Conservation (phyloP, 2,888 invertebrate genomes). For the Endomychus coccineus region DNA sequence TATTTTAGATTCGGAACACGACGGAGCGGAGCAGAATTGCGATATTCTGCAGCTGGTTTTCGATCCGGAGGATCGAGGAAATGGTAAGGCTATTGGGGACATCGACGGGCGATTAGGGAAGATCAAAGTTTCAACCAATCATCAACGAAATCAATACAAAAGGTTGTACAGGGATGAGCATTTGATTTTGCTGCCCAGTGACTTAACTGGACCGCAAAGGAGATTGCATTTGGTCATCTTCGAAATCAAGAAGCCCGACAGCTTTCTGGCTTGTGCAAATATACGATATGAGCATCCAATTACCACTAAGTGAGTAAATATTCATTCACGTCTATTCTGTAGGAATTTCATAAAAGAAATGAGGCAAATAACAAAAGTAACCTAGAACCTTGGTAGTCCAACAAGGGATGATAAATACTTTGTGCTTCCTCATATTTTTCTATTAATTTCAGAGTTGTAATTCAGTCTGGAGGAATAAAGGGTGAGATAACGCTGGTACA, state of each 20-base stretch:
- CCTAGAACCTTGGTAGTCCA: background rate
- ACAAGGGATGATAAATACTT: background rate
- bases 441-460: slow-evolving; percentile 51
- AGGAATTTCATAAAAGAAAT: slow-evolving; percentile 1
- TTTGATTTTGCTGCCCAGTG: slow-evolving; percentile 62
- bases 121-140: slow-evolving; percentile 59
- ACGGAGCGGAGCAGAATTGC: slow-evolving; percentile 68
- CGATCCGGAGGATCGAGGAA: slow-evolving; percentile 64
- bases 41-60: slow-evolving; percentile 78
- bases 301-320: slow-evolving; percentile 61
- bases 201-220: slow-evolving; percentile 67
- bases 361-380: background rate
- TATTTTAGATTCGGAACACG: slow-evolving; percentile 68
- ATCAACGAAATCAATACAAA: slow-evolving; percentile 47
- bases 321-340: no score
- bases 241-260: slow-evolving; percentile 67
- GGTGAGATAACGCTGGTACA: slow-evolving; percentile 74
- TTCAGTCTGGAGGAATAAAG: slow-evolving; percentile 71
- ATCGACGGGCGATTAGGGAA: slow-evolving; percentile 69
- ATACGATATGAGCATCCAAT: slow-evolving; percentile 61
- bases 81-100: slow-evolving; percentile 69
- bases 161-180: slow-evolving; percentile 62
- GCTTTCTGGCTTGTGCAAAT: slow-evolving; percentile 76
- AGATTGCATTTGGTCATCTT: slow-evolving; percentile 75
- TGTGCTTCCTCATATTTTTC: background rate